Percentiles rank a stretch among this genome's conserved stretches.
phyloP scores from a whole-genome alignment of 2,888 invertebrate genomes.

The Hyppa rectilinea region DNA sequence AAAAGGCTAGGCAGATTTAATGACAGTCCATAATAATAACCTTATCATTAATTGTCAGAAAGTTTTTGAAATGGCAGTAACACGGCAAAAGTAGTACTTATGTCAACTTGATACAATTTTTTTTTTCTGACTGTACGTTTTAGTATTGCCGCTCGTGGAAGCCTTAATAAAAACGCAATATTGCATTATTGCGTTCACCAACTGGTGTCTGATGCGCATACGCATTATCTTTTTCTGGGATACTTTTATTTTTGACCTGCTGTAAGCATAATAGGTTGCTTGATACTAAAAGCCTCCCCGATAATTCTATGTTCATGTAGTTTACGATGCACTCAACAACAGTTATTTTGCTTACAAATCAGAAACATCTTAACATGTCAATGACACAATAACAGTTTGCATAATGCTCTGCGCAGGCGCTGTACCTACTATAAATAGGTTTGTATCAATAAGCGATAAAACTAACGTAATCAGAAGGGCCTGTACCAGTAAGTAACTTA shows the following conservation, averaged over 20 bases:
- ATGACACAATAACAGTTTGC: slow-evolving; percentile 32
- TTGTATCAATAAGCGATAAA: slow-evolving; percentile 14
- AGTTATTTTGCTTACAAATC: slow-evolving; percentile 31
- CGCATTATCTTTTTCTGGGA: not conserved
- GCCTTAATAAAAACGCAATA: too few species aligned
- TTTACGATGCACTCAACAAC: slow-evolving; percentile 9
- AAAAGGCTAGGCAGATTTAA: too few species aligned
- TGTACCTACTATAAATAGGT: not conserved
- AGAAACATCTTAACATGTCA: slow-evolving; percentile 15
- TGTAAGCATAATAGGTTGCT: not conserved
- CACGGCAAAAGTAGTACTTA: too few species aligned
- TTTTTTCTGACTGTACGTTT: too few species aligned
- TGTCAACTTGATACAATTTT: too few species aligned
- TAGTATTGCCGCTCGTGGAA: too few species aligned
- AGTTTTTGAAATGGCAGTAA: too few species aligned
- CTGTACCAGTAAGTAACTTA: slow-evolving; percentile 16
- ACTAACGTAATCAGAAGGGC: slow-evolving; percentile 30
- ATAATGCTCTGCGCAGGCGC: slow-evolving; percentile 19
- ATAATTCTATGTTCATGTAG: not conserved
- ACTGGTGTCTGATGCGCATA: not conserved
- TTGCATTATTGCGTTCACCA: not conserved
- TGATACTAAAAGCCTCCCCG: not conserved
- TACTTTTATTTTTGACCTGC: not conserved
- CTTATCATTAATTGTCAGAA: too few species aligned
- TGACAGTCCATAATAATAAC: too few species aligned